A percentile compares a stretch with the other conserved stretches of the same genome.
Conservation (phyloP, 2,113 vertebrate species). For the Corythornis cristatus region DNA sequence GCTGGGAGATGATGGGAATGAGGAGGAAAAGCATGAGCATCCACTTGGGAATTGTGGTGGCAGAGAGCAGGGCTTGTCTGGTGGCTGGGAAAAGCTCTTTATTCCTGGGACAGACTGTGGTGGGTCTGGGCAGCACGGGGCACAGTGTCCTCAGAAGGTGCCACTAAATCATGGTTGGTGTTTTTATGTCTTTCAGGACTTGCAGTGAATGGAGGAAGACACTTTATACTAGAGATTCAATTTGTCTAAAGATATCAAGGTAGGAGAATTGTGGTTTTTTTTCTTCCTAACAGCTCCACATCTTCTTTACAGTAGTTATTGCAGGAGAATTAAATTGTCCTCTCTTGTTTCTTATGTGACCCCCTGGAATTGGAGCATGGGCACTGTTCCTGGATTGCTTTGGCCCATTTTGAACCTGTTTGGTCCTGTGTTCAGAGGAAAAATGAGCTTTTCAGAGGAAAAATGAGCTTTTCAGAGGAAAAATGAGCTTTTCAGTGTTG, state of each 20-base stretch:
- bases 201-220: conserved; percentile 58
- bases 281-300: fast-evolving
- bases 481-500: neutral
- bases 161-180: neutral
- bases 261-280: neutral
- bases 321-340: neutral
- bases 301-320: neutral
- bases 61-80: neutral
- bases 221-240: neutral
- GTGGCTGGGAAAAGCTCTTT: neutral
- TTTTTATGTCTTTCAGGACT: conserved; percentile 39
- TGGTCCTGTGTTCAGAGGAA: neutral
- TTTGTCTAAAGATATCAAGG: conserved; percentile 9
- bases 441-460: neutral
- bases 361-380: neutral
- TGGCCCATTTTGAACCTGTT: neutral
- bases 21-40: neutral
- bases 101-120: neutral
- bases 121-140: neutral
- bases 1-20: neutral
- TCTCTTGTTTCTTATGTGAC: neutral
- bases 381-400: fast-evolving
- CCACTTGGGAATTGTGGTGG: neutral
- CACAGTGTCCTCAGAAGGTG: neutral
- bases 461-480: neutral